Evolutionary conservation across 2,888 invertebrate genomes (phyloP), one percentile per base, ranked within the genome.

Genomic region (Ernsta delagoae): DNA sequence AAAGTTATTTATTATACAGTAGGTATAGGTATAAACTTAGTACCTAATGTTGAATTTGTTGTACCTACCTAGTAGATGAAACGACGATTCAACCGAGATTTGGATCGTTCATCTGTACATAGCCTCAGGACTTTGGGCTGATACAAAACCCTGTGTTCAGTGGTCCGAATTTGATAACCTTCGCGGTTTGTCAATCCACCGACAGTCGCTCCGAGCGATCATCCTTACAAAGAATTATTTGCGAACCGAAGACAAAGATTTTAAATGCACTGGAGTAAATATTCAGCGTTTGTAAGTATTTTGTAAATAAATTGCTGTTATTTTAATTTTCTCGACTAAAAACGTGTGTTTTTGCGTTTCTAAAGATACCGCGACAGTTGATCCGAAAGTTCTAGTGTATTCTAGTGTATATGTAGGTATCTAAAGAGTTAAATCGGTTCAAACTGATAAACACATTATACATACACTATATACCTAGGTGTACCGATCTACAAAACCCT

Each of bases 151-250:
- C 73, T 73, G 76, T 70, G 75, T 72, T 75, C 79, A 74, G 72
- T 78, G 76, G 75, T 73, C 73, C 75, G 78, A 75, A 79, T 79
- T 76, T 75, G 74, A 77, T 79, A 79, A 78, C 79, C 78, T 75
- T 77, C 75, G 77, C 71, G 75, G 75, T 74, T 75, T 70, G 56
- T 48, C 64, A 69, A 70, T 59, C 59, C 62, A 53, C 41, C 24
- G 62, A 39, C 24, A 62, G 63, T 53, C 50, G 59, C 63, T 57
- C 43, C 36, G 43, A 43, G 68, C 59, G 41, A 59, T 69, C 63
- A 43, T 43, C 24, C 63, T 59, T 57, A 62, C 62, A 57, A 68
- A 68, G 57, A 68, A 56, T 57, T 57, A 12, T 68, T 68, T 57
- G 39, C 34, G 56, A 56, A 4, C 8, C 53, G 24, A 12, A 56